Evolutionary conservation across 2,113 vertebrate genomes (phyloP), one percentile per base, ranked within the genome.

Genomic region (Oriolus oriolus): DNA sequence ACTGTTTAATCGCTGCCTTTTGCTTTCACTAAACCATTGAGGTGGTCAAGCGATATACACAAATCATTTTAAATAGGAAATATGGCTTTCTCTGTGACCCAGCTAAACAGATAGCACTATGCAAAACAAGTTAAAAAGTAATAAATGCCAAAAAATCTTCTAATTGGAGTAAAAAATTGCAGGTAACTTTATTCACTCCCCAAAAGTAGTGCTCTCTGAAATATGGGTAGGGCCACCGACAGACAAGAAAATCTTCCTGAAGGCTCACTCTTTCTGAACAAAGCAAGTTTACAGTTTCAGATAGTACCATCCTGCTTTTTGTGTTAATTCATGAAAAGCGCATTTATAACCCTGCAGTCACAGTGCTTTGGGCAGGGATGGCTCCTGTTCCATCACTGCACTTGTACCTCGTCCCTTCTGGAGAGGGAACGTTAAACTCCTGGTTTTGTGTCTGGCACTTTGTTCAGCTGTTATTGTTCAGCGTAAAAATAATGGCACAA

Each of bases 51-150:
- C 98, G 98, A 98, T 98, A 97, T 98, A 98, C 98, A 99, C 99
- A 99, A 99, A 99, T 99, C 99, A 99, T 98, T 98, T 98, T 98
- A 99, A 99, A 99, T 99, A 98, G 99, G 98, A 98, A 98, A 98
- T 97, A 98, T 97, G 98, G 98, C 98, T 98, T 98, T 99, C 98
- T 98, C 97, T 97, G 98, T 99, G 98, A 99, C 98, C 98, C 98
- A 99, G 98, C 99, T 99, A 99, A 99, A 99, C 98, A 98, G 98
- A 99, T 98, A 98, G 98, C 97, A 97, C 98, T 98, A 98, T 98
- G 98, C 97, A 98, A 98, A 99, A 98, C 98, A 98, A 98, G 98
- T 98, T 99, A 99, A 98, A 99, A 98, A 98, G 98, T 98, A 99
- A 99, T 99, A 99, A 99, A 99, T 99, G 99, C 99, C 98, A 98